Percentiles rank a stretch among this genome's conserved stretches.
phyloP scores from a whole-genome alignment of 2,113 vertebrate genomes.

The Cochlearius cochlearius region DNA sequence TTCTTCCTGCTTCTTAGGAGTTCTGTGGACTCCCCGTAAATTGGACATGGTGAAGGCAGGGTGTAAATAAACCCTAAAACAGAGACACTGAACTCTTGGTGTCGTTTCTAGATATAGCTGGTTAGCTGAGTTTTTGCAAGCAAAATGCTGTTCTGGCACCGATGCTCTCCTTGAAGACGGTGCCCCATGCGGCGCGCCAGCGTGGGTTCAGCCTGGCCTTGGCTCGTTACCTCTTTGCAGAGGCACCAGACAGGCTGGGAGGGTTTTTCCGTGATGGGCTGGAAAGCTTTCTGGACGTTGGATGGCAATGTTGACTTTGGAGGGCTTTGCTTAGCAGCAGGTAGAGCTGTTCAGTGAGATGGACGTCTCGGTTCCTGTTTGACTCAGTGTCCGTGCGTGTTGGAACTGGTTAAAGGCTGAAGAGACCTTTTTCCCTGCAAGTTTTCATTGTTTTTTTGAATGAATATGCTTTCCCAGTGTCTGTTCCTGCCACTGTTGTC shows the following conservation, averaged over 20 bases:
- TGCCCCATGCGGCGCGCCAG: background rate
- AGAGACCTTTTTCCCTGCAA: background rate
- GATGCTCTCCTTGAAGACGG: background rate
- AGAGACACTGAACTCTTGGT: background rate
- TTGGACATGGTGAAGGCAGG: background rate
- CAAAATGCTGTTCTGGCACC: background rate
- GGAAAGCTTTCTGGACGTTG: background rate
- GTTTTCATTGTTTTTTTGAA: background rate
- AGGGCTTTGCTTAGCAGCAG: background rate
- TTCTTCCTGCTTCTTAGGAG: background rate
- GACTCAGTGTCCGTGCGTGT: fast-evolving
- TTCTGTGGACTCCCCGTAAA: background rate
- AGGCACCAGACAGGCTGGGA: background rate
- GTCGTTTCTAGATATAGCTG: background rate
- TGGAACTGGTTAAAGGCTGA: background rate
- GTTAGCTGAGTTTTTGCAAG: background rate
- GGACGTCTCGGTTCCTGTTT: background rate
- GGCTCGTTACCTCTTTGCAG: background rate
- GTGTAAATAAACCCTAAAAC: background rate
- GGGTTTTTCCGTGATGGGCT: background rate
- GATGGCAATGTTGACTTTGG: background rate
- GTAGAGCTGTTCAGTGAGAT: background rate
- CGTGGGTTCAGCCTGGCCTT: background rate
- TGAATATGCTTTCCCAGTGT: background rate
- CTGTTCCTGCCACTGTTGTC: background rate